Conservation (phyloP, 2,113 vertebrate genomes). For the Megaceryle torquata region DNA sequence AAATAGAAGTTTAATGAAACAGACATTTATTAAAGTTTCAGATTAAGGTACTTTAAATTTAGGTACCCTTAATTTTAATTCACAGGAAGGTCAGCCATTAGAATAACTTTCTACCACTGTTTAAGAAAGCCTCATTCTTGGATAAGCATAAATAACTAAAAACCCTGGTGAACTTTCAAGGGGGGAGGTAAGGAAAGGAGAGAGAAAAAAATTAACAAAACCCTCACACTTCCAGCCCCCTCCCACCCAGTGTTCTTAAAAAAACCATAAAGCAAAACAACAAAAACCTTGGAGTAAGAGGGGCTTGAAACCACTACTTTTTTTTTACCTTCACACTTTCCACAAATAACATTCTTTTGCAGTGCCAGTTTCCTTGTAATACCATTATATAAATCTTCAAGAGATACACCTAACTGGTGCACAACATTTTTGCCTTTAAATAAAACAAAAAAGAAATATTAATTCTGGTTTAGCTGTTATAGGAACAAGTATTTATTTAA, state of each 20-base stretch:
- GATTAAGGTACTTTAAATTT: background rate
- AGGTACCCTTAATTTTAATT: background rate
- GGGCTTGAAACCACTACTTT: background rate
- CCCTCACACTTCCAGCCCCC: background rate
- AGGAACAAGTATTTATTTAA: background rate
- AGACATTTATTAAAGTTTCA: background rate
- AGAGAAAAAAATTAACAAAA: background rate
- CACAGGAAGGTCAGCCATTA: background rate
- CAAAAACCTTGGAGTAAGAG: background rate
- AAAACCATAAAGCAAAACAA: background rate
- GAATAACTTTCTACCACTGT: background rate
- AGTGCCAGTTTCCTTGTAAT: constrained; percentile 91
- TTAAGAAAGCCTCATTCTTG: background rate
- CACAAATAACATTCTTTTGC: constrained; percentile 95
- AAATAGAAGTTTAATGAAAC: background rate
- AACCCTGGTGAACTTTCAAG: background rate
- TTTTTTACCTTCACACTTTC: constrained; percentile 90
- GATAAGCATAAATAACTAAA: background rate
- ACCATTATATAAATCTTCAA: constrained; percentile 94
- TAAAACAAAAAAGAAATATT: background rate
- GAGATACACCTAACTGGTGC: constrained; percentile 88
- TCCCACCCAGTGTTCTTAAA: background rate
- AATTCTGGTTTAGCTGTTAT: background rate
- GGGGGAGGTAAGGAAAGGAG: background rate
- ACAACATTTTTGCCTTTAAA: constrained; percentile 91